Evolutionary conservation across 1,140 invertebrate genomes (phyloP), one percentile per base, ranked within the genome.

Genomic region (Aphelenchoides besseyi): DNA sequence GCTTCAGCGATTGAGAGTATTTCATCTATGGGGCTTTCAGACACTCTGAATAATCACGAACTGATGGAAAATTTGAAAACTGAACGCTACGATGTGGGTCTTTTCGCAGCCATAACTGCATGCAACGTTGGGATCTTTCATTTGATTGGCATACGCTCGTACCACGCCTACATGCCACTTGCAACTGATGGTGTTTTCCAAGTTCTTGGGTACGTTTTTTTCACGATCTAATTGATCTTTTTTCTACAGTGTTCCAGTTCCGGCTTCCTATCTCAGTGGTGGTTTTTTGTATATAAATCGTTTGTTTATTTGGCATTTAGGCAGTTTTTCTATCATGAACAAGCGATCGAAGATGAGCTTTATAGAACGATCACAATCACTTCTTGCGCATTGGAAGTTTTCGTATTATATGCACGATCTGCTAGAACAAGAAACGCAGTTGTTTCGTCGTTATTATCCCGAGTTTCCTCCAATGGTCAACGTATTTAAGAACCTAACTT

Each of bases 21-120:
- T 41, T 41, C n/a, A 41, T 8, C 5, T n/a, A 41, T n/a, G 5
- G n/a, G 5, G n/a, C 5, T 5, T 41, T 41, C n/a, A 41, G 37
- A 41, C 37, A 3, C 55, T 1, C 55, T 59, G 12, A 30, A 59
- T 28, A 59, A 69, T 32, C 30, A 67, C 16, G 57, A 16, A 23
- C n/a, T 69, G 28, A 66, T 69, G 2, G 68, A 69, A 68, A 23
- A 55, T 1, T 30, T 69, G 28, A 67, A 63, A 3, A n/a, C 59
- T 9, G 68, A 69, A 29, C 16, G 33, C 18, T 69, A 69, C 53
- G 68, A 69, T 57, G 52, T 57, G 2, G 68, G 52, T 3, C 3
- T 69, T 3, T 32, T 57, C 8, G 48, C 30, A 23, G 28, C 55
- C 52, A 36, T 64, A 18, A 37, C 33, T 23, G 30, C 8, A 1